Evolutionary conservation across 2,888 invertebrate genomes (phyloP).

Genomic region (Blastobasis adustella): DNA sequence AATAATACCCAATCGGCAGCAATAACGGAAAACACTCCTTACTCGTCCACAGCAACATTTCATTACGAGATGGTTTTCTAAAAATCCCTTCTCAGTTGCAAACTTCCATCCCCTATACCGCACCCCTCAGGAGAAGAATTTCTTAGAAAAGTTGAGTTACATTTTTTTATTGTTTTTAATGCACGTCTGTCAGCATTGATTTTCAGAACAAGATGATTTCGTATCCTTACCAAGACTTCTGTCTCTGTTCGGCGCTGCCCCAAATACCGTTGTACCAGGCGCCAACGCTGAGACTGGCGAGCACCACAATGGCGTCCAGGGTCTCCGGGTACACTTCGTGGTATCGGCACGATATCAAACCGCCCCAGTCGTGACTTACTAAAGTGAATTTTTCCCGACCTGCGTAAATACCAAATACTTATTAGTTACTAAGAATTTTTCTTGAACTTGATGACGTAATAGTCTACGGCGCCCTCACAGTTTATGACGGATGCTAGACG

Average conservation of each 20-base stretch:
- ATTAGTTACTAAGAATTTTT: too few relatives aligned
- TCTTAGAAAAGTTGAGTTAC: too few relatives aligned
- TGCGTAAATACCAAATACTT: constrained; percentile 22
- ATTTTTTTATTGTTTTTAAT: too few relatives aligned
- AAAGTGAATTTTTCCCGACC: constrained; percentile 71
- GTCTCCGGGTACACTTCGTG: constrained; percentile 70
- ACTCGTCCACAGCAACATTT: too few relatives aligned
- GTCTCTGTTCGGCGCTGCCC: constrained; percentile 48
- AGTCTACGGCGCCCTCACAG: too few relatives aligned
- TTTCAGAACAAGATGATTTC: not conserved
- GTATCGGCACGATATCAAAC: constrained; percentile 71
- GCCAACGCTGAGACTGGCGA: constrained; percentile 68
- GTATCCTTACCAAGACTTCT: constrained; percentile 59
- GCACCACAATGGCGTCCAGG: constrained; percentile 66
- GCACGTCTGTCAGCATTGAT: too few relatives aligned
- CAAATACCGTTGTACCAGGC: constrained; percentile 55
- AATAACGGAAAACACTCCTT: too few relatives aligned
- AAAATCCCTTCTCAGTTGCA: too few relatives aligned
- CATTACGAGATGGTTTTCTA: too few relatives aligned
- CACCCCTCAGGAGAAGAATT: not conserved
- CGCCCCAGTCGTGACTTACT: constrained; percentile 82
- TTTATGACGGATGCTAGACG: too few relatives aligned
- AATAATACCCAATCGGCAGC: too few relatives aligned
- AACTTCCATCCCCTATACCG: not conserved
- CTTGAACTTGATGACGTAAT: too few relatives aligned